These are phyloP conservation scores for Chaetura pelagica DNA, from an alignment of 2,113 vertebrate genomes.

Conservation along the genomic window DNA sequence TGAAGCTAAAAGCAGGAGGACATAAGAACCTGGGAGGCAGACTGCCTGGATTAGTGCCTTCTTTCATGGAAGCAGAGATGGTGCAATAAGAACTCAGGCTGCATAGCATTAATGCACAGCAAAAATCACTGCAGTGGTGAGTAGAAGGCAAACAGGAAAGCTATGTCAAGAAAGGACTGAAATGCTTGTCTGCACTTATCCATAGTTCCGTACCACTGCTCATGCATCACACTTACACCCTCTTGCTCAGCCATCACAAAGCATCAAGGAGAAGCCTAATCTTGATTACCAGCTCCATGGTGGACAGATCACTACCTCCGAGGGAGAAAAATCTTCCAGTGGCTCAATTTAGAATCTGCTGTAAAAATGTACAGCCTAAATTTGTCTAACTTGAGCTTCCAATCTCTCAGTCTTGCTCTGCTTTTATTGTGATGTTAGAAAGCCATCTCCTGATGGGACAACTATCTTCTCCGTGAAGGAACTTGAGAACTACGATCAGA, in stretches of 20 bases:
- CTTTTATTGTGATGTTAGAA: not conserved
- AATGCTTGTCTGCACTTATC: not conserved
- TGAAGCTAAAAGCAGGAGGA: not conserved
- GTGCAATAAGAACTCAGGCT: not conserved
- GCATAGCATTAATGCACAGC: accelerated
- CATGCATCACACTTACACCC: not conserved
- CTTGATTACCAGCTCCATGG: not conserved
- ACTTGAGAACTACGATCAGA: not conserved
- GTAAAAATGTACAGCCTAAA: not conserved
- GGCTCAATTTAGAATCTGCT: not conserved
- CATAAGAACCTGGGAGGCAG: not conserved
- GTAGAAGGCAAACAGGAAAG: not conserved
- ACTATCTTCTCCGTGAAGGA: not conserved
- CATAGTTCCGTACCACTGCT: not conserved
- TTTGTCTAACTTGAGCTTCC: not conserved
- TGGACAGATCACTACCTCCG: not conserved
- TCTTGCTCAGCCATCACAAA: not conserved
- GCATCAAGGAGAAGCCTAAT: not conserved
- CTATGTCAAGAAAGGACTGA: not conserved
- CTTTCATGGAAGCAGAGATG: not conserved
- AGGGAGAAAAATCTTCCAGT: not conserved
- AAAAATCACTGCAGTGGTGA: not conserved
- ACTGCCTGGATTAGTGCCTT: not conserved
- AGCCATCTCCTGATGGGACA: not conserved
- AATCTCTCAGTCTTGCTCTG: not conserved